Conservation (phyloP, 2,888 invertebrate genomes). For the Ditula angustiorana region DNA sequence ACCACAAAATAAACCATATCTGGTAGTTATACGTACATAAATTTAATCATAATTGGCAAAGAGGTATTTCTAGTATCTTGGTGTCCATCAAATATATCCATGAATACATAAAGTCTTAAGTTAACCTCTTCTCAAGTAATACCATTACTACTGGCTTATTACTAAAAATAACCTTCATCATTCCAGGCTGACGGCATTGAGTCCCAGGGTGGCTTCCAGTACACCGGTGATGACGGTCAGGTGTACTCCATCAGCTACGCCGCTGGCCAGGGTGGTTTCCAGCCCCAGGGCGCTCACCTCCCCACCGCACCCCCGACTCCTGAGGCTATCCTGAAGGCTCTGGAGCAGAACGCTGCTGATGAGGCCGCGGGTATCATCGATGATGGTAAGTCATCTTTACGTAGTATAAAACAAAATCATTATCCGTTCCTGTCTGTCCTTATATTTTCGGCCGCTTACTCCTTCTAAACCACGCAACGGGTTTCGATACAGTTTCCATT, state of each 20-base stretch:
- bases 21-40: too few species aligned
- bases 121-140: too few species aligned
- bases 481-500: too few species aligned
- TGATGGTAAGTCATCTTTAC: conserved; percentile 69
- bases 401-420: not conserved
- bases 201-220: conserved; percentile 86
- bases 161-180: not conserved
- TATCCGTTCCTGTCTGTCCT: too few species aligned
- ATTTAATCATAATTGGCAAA: too few species aligned
- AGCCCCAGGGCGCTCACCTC: conserved; percentile 84
- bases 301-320: conserved; percentile 86
- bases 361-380: conserved; percentile 85
- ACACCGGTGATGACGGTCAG: conserved; percentile 86
- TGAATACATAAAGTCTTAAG: too few species aligned
- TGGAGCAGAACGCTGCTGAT: conserved; percentile 83
- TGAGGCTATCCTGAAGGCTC: conserved; percentile 84
- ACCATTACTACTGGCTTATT: not conserved
- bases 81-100: too few species aligned
- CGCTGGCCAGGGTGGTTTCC: conserved; percentile 86
- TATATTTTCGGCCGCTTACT: too few species aligned
- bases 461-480: too few species aligned
- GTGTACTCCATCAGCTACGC: conserved; percentile 82
- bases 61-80: too few species aligned
- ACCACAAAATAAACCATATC: too few species aligned
- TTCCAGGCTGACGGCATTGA: conserved; percentile 80